Conservation (phyloP, 2,797 vertebrate genomes). For the Poecile montanus region DNA sequence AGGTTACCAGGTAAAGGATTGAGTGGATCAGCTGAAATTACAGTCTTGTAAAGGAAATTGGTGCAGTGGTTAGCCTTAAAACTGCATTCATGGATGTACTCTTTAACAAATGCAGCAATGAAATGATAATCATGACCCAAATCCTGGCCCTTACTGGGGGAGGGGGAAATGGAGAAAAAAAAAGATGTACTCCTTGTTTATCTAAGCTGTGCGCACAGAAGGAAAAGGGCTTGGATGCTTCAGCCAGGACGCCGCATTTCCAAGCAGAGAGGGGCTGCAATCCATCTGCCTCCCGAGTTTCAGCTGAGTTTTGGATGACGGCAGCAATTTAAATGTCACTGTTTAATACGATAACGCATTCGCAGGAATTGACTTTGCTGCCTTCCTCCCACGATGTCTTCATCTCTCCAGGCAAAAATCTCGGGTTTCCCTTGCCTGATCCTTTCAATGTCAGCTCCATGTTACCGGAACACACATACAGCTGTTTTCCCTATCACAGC, state of each 20-base stretch:
- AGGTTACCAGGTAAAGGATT: slow-evolving; percentile 31
- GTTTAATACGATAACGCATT: background rate
- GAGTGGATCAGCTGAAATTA: slow-evolving; percentile 16
- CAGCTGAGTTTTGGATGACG: slow-evolving; percentile 11
- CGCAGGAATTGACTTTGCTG: background rate
- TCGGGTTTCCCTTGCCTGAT: slow-evolving; percentile 5
- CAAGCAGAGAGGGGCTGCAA: background rate
- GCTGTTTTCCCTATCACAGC: slow-evolving; percentile 56
- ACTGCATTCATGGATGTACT: background rate
- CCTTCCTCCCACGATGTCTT: slow-evolving; percentile 38
- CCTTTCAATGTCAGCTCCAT: slow-evolving; percentile 5
- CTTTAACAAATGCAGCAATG: slow-evolving; percentile 18
- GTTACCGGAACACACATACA: background rate
- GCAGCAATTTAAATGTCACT: slow-evolving; percentile 53
- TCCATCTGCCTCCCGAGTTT: slow-evolving; percentile 29
- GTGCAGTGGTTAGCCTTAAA: slow-evolving; percentile 45
- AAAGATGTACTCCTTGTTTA: background rate
- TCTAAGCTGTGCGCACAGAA: background rate
- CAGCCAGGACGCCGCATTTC: background rate
- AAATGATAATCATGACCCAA: slow-evolving; percentile 50
- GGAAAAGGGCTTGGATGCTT: background rate
- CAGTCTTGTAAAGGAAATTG: background rate
- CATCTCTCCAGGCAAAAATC: slow-evolving; percentile 17
- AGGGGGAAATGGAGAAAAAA: background rate
- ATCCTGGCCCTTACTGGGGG: background rate